Percentiles rank a stretch among this genome's conserved stretches.
phyloP scores from a whole-genome alignment of 1,140 invertebrate genomes.

The Conopomorpha cramerella region DNA sequence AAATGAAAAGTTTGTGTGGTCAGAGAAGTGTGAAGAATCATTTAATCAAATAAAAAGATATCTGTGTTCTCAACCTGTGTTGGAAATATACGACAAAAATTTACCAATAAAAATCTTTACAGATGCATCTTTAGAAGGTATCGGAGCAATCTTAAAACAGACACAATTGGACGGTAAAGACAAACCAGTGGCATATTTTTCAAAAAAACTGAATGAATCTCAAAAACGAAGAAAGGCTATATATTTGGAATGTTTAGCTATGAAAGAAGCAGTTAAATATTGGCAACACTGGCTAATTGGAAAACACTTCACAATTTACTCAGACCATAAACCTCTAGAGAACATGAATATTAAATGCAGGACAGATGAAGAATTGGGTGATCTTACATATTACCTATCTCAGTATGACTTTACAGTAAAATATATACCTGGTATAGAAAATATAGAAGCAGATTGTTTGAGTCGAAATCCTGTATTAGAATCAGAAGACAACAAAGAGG shows the following conservation, averaged over 20 bases:
- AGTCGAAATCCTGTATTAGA: not conserved
- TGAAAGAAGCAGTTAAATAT: constrained; percentile 24
- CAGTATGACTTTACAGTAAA: too few relatives aligned
- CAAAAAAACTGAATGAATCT: too few relatives aligned
- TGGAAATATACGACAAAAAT: constrained; percentile 16
- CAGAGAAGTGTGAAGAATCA: constrained; percentile 10
- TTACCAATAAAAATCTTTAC: constrained; percentile 12
- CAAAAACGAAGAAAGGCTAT: too few relatives aligned
- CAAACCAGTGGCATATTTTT: too few relatives aligned
- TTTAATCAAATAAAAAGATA: constrained; percentile 15
- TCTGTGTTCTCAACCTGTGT: constrained; percentile 15
- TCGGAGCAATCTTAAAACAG: constrained; percentile 23
- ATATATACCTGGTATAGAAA: not conserved
- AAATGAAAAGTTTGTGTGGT: not conserved
- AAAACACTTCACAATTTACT: constrained; percentile 18
- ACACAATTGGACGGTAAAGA: constrained; percentile 10
- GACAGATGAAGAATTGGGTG: too few relatives aligned
- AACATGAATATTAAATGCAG: too few relatives aligned
- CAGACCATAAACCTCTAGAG: constrained; percentile 28
- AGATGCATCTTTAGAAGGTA: constrained; percentile 14
- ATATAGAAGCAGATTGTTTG: not conserved
- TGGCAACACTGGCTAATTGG: constrained; percentile 28
- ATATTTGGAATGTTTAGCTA: too few relatives aligned
- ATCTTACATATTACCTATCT: too few relatives aligned
- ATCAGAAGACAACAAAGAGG: not conserved